Percentiles rank a stretch among this genome's conserved stretches.
Evolutionary conservation across 2,797 vertebrate genomes (phyloP).

Genomic region (Pteropus rufus): DNA sequence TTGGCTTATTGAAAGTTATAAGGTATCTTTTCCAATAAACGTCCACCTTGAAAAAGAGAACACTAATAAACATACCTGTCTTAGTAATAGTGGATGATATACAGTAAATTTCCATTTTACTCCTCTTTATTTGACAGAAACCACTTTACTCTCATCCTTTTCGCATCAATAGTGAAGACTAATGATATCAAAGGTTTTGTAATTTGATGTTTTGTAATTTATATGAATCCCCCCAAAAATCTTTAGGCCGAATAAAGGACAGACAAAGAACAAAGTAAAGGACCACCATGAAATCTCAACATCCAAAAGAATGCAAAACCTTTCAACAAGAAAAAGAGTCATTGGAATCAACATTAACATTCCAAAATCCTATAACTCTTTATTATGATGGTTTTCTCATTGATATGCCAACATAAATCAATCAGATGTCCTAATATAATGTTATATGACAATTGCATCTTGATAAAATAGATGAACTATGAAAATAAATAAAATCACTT

Average conservation of each 20-base stretch:
- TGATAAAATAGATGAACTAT: not conserved
- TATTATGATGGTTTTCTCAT: not conserved
- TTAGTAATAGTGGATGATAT: not conserved
- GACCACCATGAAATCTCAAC: not conserved
- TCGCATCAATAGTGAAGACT: not conserved
- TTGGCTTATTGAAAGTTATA: not conserved
- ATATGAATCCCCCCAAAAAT: not conserved
- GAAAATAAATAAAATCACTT: not conserved
- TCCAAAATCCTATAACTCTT: not conserved
- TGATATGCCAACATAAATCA: not conserved
- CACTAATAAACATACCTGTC: not conserved
- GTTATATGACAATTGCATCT: not conserved
- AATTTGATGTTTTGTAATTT: not conserved
- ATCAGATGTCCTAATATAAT: not conserved
- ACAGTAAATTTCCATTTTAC: not conserved
- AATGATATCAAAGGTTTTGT: not conserved
- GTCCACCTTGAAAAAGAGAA: not conserved
- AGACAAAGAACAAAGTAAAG: not conserved
- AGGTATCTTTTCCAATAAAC: not conserved
- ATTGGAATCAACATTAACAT: not conserved
- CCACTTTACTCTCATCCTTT: not conserved
- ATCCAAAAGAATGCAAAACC: not conserved
- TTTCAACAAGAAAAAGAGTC: not conserved
- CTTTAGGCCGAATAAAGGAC: not conserved
- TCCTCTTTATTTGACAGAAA: not conserved